phyloP scores from a whole-genome alignment of 2,113 vertebrate genomes.

The Phoenicopterus ruber region DNA sequence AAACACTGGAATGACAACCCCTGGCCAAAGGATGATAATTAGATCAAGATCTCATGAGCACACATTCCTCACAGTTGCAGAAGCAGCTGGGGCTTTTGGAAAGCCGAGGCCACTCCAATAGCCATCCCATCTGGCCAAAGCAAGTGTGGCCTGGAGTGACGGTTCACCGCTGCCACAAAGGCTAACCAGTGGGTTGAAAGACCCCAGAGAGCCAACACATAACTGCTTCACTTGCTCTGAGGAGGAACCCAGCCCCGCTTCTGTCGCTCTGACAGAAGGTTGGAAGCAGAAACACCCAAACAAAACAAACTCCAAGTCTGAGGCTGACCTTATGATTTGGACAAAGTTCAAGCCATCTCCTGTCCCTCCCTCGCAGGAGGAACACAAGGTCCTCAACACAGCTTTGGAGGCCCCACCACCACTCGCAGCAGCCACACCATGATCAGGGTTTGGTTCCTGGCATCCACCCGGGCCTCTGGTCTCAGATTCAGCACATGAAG shows the following conservation, averaged over 20 bases:
- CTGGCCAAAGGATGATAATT: background rate
- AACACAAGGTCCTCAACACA: background rate
- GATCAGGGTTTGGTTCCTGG: background rate
- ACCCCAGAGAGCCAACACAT: background rate
- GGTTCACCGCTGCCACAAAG: background rate
- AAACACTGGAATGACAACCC: background rate
- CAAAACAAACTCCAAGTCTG: background rate
- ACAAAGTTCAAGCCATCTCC: background rate
- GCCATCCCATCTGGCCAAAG: background rate
- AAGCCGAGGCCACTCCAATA: background rate
- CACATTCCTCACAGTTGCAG: background rate
- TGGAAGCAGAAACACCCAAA: background rate
- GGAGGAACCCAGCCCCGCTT: background rate
- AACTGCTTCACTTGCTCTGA: background rate
- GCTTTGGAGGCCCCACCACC: background rate
- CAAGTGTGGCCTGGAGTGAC: background rate
- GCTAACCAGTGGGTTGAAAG: background rate
- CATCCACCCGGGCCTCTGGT: background rate
- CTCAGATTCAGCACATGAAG: background rate
- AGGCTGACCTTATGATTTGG: background rate
- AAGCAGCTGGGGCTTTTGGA: background rate
- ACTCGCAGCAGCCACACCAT: accelerated
- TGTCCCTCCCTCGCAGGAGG: background rate
- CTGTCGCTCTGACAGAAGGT: background rate
- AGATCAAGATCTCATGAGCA: background rate